Percentiles rank a stretch among this genome's conserved stretches.
phyloP scores from a whole-genome alignment of 2,888 invertebrate genomes.

The Rhodophaea formosa region DNA sequence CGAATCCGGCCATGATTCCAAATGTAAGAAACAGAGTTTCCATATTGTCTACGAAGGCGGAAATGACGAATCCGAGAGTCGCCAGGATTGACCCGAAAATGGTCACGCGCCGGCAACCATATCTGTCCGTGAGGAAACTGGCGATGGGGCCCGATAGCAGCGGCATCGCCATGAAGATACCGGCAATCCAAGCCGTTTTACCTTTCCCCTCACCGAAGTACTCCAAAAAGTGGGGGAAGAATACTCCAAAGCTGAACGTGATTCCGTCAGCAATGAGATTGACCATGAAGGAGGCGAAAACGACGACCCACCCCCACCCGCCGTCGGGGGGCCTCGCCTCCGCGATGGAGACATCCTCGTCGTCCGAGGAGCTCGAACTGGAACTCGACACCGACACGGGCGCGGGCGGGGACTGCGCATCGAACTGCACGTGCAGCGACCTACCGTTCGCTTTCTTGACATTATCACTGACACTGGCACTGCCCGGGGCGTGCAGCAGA shows the following conservation, averaged over 20 bases:
- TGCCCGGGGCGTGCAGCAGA: slow-evolving; percentile 51
- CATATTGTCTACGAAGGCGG: slow-evolving; percentile 88
- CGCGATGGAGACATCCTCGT: slow-evolving; percentile 82
- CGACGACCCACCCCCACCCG: slow-evolving; percentile 96
- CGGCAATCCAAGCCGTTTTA: slow-evolving; percentile 94
- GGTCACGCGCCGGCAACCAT: slow-evolving; percentile 90
- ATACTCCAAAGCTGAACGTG: slow-evolving; percentile 95
- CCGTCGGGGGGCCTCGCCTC: slow-evolving; percentile 91
- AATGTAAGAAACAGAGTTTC: slow-evolving; percentile 90
- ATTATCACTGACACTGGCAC: slow-evolving; percentile 41
- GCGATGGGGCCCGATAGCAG: slow-evolving; percentile 92
- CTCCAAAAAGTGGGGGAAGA: slow-evolving; percentile 91
- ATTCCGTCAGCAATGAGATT: slow-evolving; percentile 96
- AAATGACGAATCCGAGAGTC: slow-evolving; percentile 88
- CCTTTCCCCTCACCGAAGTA: slow-evolving; percentile 92
- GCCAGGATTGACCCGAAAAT: slow-evolving; percentile 89
- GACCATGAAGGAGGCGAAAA: slow-evolving; percentile 92
- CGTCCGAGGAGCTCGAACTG: slow-evolving; percentile 82
- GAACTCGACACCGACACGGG: slow-evolving; percentile 67
- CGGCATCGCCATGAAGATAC: slow-evolving; percentile 95
- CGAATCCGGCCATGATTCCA: slow-evolving; percentile 91
- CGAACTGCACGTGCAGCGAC: slow-evolving; percentile 82
- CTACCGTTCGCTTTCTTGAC: slow-evolving; percentile 55
- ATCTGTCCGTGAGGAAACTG: slow-evolving; percentile 90
- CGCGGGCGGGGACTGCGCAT: slow-evolving; percentile 69